phyloP scores from a whole-genome alignment of 2,113 vertebrate species.

The Lutjanus erythropterus region DNA sequence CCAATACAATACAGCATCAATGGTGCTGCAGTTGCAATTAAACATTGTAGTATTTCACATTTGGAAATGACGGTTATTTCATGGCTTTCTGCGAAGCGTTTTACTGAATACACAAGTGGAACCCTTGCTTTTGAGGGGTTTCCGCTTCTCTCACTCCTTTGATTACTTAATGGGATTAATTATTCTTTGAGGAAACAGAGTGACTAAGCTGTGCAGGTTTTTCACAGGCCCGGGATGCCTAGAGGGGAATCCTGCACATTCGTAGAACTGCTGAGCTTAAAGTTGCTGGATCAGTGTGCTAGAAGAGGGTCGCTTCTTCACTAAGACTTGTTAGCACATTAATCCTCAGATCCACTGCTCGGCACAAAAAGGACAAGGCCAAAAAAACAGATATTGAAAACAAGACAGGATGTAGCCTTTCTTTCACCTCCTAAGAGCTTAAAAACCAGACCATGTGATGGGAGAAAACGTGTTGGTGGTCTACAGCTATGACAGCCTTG shows the following conservation, averaged over 20 bases:
- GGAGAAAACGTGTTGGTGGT: slow-evolving; percentile 84
- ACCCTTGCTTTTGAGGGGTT: slow-evolving; percentile 16
- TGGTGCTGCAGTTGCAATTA: slow-evolving; percentile 7
- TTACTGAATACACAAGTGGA: slow-evolving; percentile 33
- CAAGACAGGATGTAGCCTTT: slow-evolving; percentile 71
- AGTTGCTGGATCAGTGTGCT: slow-evolving; percentile 28
- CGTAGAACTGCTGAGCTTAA: slow-evolving; percentile 20
- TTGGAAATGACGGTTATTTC: slow-evolving; percentile 8
- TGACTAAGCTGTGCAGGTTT: slow-evolving; percentile 19
- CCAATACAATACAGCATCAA: slow-evolving; percentile 3
- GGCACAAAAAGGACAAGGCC: slow-evolving; percentile 32
- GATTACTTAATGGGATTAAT: slow-evolving; percentile 71
- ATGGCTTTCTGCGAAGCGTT: slow-evolving; percentile 25
- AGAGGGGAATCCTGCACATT: slow-evolving; percentile 29
- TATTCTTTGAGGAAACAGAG: slow-evolving; percentile 47
- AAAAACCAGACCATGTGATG: slow-evolving; percentile 72
- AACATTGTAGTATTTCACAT: slow-evolving; percentile 19
- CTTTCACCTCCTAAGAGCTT: slow-evolving; percentile 64
- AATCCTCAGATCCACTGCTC: slow-evolving; percentile 43
- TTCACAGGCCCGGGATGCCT: slow-evolving; percentile 6
- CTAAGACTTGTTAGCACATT: slow-evolving; percentile 42
- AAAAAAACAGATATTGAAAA: slow-evolving; percentile 58
- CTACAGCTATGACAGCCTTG: slow-evolving; percentile 58
- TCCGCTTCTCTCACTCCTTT: slow-evolving; percentile 40
- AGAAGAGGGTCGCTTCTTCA: slow-evolving; percentile 11